Evolutionary conservation across 2,113 vertebrate species (phyloP).

Genomic region (Sinosuthora webbiana): DNA sequence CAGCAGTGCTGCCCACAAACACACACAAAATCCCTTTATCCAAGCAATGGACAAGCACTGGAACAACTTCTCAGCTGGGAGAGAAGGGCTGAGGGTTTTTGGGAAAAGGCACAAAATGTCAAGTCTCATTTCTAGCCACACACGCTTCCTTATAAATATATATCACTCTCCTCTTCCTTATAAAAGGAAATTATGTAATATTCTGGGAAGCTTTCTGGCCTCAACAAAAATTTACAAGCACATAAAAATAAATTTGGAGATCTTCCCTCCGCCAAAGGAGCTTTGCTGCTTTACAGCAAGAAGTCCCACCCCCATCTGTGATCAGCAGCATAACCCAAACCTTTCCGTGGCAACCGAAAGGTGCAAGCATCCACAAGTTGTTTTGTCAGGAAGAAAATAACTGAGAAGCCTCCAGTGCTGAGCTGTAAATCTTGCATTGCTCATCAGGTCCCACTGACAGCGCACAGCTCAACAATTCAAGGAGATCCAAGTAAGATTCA

Average conservation of each 20-base stretch:
- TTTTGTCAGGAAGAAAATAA: background rate
- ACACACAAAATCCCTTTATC: fast-evolving
- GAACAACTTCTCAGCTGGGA: background rate
- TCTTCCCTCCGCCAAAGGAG: background rate
- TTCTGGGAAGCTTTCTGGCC: background rate
- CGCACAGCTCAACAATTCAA: background rate
- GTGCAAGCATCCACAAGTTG: background rate
- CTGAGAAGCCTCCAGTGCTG: background rate
- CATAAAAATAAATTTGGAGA: background rate
- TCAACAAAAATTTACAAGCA: background rate
- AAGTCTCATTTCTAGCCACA: background rate
- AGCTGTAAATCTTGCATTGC: background rate
- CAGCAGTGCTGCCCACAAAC: background rate
- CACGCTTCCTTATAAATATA: background rate
- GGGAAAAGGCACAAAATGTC: background rate
- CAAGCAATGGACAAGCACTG: fast-evolving
- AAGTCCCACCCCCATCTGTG: background rate
- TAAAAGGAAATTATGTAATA: background rate
- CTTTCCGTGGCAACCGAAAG: background rate
- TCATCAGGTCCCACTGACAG: background rate
- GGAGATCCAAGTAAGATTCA: background rate
- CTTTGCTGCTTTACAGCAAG: background rate
- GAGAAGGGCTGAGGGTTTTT: background rate
- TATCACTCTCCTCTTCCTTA: background rate
- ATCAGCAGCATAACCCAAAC: background rate